These are phyloP conservation scores for Lasioglossum malachurum DNA, from an alignment of 2,888 invertebrate genomes.

Conservation along the genomic window DNA sequence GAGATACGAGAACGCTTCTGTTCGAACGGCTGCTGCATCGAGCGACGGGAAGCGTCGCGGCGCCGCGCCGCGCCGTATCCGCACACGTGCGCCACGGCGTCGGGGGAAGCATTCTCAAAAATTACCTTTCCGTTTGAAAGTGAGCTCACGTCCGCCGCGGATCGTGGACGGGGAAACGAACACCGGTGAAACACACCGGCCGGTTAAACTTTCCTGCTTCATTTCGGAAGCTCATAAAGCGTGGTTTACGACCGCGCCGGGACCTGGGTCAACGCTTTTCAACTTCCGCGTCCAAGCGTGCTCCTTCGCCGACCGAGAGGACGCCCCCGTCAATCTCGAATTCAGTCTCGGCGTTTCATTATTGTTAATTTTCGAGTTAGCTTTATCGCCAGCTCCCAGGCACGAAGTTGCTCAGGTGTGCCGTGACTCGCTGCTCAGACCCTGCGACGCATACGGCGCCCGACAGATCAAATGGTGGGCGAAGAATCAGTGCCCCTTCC, in stretches of 20 bases:
- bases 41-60: background rate
- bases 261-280: conserved; percentile 6
- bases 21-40: conserved; percentile 6
- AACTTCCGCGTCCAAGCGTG: background rate
- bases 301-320: background rate
- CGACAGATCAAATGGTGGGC: background rate
- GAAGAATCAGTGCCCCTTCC: too few species aligned
- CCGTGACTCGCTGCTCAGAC: background rate
- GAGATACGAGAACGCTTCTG: background rate
- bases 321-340: background rate
- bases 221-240: conserved; percentile 32
- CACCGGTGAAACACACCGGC: conserved; percentile 17
- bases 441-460: background rate
- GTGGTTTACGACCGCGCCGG: conserved; percentile 12
- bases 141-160: conserved; percentile 24
- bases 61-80: background rate
- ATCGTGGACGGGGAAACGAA: background rate
- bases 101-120: conserved; percentile 23
- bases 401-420: background rate
- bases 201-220: conserved; percentile 15
- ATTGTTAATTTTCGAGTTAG: background rate
- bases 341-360: background rate
- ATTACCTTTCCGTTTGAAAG: conserved; percentile 20
- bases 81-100: background rate
- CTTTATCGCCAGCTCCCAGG: background rate